Base-by-base conservation (phyloP, 2,888 invertebrate species). In the Tortrix viridana region DNA sequence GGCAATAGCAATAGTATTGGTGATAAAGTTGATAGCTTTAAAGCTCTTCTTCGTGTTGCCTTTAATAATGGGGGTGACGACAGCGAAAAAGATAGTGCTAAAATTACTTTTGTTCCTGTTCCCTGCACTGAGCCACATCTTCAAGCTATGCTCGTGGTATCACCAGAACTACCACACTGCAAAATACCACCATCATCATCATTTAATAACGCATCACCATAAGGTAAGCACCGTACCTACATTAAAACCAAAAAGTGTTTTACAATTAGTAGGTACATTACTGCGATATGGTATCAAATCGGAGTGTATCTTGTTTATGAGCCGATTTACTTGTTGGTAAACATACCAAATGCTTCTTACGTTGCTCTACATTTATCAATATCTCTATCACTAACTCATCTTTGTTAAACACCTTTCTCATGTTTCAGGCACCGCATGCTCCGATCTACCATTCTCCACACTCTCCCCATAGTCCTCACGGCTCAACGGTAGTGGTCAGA, bases 121-220 rank as follows among this genome's bases (percentile, higher is more conserved):
- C 86, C 97, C 97, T 0, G 96, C 96, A 0, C 84, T 97, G 66
- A 94, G 96, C 60, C 96, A 97, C 80, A 93, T 97, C 66, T 97
- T 97, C 90, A 97, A 97, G 81, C 89, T 97, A 16, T 97, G 97
- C 83, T 96, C 96, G 5, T 96, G 95, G 91, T 97, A 96, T 75
- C 96, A 96, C 70, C 94, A 95, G 72, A 93, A 93, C 67, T 95
- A 94, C 74, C 95, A 95, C 72, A 93, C 94, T 16, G 95, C 96
- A 48, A 96, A 96, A 77, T 95, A 93, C 75, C 96, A 97, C 81
- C 96, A 96, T 73, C 96, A 96, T 76, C 96, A 96, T 76, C 96
- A 96, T 80, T 92, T 96, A 86, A 95, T 96, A 65, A 95, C 95
- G 43, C 96, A 96, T 87, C 95, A 95, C 72, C 95, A 96, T 84